Base-by-base conservation (phyloP, 1,140 invertebrate genomes). In the Nebria ingens region DNA sequence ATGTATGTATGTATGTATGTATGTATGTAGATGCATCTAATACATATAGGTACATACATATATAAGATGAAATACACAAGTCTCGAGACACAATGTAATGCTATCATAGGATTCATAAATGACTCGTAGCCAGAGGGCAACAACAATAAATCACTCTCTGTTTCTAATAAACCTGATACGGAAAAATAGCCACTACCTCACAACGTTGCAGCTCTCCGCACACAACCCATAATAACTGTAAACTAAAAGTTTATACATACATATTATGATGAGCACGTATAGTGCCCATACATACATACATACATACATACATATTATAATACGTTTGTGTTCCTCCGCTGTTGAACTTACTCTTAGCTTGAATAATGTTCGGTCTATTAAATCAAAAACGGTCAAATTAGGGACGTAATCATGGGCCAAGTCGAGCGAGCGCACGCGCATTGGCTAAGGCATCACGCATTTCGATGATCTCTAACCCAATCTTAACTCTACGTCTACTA, bases 331-430 rank as follows among this genome's bases (percentile, higher is more conserved):
- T n/a, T n/a, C n/a, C 25, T 34, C 25, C n/a, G 25, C n/a, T n/a
- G 6, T 34, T 9, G 25, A 34, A 34, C 25, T 9, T 34, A 34
- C 25, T 34, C 25, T 34, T 34, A 9, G n/a, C 25, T n/a, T 34
- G 25, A 6, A 34, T 34, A 34, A 34, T 34, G 25, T n/a, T n/a
- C 6, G 4, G 40, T 17, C 40, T 45, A 45, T 45, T 45, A 45
- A 45, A 45, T 45, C 25, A 45, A 45, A 45, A 45, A 45, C 40
- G 40, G 6, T 45, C 40, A 17, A 45, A 45, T 45, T 45, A 45
- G 40, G 17, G 17, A 6, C 9, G 40, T 34, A 34, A 34, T 34
- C 25, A 34, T 34, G 25, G 25, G n/a, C n/a, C n/a, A n/a, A n/a
- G n/a, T n/a, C n/a, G n/a, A n/a, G n/a, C n/a, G n/a, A n/a, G n/a